Evolutionary conservation across 2,797 vertebrate genomes (phyloP).

Genomic region (Rhynchotus rufescens): DNA sequence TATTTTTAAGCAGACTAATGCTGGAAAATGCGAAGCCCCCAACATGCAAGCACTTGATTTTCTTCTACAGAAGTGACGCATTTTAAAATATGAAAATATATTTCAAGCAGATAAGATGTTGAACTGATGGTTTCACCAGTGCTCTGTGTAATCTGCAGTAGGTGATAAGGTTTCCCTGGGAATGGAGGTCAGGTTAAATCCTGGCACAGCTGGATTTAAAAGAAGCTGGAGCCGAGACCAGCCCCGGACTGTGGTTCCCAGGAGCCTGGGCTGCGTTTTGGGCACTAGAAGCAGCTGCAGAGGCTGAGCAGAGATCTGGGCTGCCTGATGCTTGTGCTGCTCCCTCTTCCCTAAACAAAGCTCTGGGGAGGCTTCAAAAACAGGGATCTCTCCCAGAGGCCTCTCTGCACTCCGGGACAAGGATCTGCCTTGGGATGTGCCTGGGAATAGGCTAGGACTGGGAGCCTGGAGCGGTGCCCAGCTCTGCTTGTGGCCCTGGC

Average conservation of each 20-base stretch:
- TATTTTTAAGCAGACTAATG: background rate
- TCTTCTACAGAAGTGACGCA: background rate
- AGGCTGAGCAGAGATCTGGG: too few relatives aligned
- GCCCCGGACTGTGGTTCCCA: background rate
- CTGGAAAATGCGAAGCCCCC: slow-evolving; percentile 5
- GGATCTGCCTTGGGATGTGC: too few relatives aligned
- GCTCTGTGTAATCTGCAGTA: background rate
- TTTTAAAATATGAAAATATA: background rate
- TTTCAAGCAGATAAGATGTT: background rate
- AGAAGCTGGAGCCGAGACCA: background rate
- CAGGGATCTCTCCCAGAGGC: too few relatives aligned
- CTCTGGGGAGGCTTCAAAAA: too few relatives aligned
- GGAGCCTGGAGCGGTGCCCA: background rate
- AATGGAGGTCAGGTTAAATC: background rate
- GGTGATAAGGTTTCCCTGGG: background rate
- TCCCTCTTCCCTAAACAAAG: too few relatives aligned
- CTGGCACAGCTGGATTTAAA: background rate
- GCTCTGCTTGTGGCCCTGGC: background rate
- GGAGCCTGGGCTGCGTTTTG: background rate
- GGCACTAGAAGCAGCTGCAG: too few relatives aligned
- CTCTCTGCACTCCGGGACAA: too few relatives aligned
- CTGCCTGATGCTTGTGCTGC: too few relatives aligned
- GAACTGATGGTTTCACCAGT: background rate
- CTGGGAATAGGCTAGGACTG: accelerated
- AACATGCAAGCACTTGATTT: background rate